Base-by-base conservation (phyloP, 2,888 invertebrate species). In the Mythimna albipuncta region DNA sequence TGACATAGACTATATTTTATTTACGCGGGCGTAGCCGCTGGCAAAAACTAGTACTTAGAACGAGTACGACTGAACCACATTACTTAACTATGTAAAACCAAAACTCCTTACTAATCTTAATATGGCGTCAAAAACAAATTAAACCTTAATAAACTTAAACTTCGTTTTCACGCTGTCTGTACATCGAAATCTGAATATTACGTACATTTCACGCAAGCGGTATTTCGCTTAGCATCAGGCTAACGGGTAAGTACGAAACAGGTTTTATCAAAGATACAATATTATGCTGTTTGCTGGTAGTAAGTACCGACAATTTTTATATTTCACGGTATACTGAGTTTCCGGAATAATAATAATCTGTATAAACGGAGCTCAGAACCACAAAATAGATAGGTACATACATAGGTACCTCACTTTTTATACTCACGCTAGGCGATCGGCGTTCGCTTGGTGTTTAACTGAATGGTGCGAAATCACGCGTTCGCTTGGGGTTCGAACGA, bases 161-260 rank as follows among this genome's bases (percentile, higher is more conserved):
- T 47, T 13, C 0, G 16, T 54, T 69, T 69, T 35, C 10, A 11
- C 5, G 70, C 32, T 35, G 41, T 44, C 70, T 70, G 54, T 70
- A 72, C 69, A 13, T 70, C 26, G 50, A 50, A 26, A 58, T 69
- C 41, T n/a, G 10, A 66, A 47, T 35, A 66, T 69, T 69, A 26
- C 54, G 32, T 62, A 69, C n/a, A 62, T 70, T 64, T 68, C 44
- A 44, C 54, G 70, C 61, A 35, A 35, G 19, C 32, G 7, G 52
- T 61, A 19, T 47, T 38, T 50, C 11, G 47, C 11, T 47, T 16
- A 70, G n/a, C 47, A 2, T 58, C 26, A 35, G 19, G 44, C 11
- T 70, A 35, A 35, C 44, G 19, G 35, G 21, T 7, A 44, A 70
- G 44, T 58, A 16, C 16, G 19, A 32, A 61, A 32, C 21, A 26